phyloP scores from a whole-genome alignment of 2,797 vertebrate genomes.

The Austrolebias charrua region DNA sequence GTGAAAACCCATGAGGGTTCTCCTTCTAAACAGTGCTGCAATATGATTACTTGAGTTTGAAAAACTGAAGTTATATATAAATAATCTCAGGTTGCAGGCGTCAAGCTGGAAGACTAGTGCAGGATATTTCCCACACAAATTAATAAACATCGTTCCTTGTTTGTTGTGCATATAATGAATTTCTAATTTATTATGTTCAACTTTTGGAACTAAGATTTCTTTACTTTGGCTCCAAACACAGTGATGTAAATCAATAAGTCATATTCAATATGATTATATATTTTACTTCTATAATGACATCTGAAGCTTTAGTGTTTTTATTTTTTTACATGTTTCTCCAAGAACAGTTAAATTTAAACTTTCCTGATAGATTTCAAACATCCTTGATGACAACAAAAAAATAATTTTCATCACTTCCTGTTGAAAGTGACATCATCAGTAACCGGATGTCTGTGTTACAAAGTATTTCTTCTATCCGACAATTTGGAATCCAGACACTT shows the following conservation, averaged over 20 bases:
- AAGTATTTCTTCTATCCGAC: constrained; percentile 6
- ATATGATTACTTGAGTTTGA: constrained; percentile 16
- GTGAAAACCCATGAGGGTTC: neutral
- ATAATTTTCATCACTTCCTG: constrained; percentile 19
- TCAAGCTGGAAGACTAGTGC: too few relatives aligned
- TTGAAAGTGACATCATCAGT: constrained; percentile 35
- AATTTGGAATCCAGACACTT: neutral
- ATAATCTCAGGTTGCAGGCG: constrained; percentile 4
- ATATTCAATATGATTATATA: too few relatives aligned
- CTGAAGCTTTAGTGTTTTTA: too few relatives aligned
- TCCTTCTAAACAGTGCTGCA: constrained; percentile 6
- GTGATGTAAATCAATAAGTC: too few relatives aligned
- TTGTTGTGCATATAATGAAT: neutral
- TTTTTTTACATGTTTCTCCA: too few relatives aligned
- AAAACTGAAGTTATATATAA: constrained; percentile 20
- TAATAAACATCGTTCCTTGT: neutral
- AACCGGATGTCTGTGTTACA: constrained; percentile 13
- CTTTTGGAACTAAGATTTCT: too few relatives aligned
- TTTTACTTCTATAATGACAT: too few relatives aligned
- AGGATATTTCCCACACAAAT: too few relatives aligned
- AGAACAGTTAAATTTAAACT: too few relatives aligned
- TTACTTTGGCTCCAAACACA: too few relatives aligned
- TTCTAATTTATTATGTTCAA: too few relatives aligned
- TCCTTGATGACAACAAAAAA: constrained; percentile 36
- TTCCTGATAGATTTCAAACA: constrained; percentile 17